phyloP scores from a whole-genome alignment of 2,113 vertebrate species.

The zebrafish (Danio rerio) region DNA sequence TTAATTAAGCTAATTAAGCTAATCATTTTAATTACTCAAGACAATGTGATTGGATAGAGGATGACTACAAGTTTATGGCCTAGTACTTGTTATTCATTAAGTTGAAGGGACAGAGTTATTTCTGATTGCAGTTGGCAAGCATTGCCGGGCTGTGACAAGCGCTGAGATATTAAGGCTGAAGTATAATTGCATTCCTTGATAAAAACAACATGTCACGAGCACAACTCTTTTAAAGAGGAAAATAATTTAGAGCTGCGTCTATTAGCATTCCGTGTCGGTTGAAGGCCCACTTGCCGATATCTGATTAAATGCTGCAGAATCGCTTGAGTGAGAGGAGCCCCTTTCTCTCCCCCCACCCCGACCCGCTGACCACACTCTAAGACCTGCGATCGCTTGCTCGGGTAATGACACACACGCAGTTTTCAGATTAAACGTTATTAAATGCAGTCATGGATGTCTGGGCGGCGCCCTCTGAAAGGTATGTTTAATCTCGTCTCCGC shows the following conservation, averaged over 20 bases:
- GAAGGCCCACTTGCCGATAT: constrained; percentile 70
- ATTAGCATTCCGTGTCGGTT: constrained; percentile 88
- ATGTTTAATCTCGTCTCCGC: constrained; percentile 50
- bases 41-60: constrained; percentile 99
- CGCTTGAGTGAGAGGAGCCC: constrained; percentile 57
- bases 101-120: constrained; percentile 99
- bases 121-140: constrained; percentile 99
- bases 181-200: constrained; percentile 99
- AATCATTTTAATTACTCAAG: constrained; percentile 99
- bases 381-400: constrained; percentile 49
- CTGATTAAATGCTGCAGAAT: constrained; percentile 67
- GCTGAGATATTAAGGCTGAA: constrained; percentile 98
- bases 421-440: constrained; percentile 51
- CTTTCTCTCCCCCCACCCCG: constrained; percentile 5
- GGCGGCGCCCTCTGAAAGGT: neutral
- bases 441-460: constrained; percentile 49
- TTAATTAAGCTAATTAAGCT: constrained; percentile 99
- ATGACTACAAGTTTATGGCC: constrained; percentile 99
- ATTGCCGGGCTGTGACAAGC: constrained; percentile 90
- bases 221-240: constrained; percentile 89
- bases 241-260: constrained; percentile 90
- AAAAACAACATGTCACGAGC: constrained; percentile 97
- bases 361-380: constrained; percentile 41
- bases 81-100: constrained; percentile 99
- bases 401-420: constrained; percentile 47